Base-by-base conservation (phyloP, 2,113 vertebrate species). In the Marcusenius ussheri region DNA sequence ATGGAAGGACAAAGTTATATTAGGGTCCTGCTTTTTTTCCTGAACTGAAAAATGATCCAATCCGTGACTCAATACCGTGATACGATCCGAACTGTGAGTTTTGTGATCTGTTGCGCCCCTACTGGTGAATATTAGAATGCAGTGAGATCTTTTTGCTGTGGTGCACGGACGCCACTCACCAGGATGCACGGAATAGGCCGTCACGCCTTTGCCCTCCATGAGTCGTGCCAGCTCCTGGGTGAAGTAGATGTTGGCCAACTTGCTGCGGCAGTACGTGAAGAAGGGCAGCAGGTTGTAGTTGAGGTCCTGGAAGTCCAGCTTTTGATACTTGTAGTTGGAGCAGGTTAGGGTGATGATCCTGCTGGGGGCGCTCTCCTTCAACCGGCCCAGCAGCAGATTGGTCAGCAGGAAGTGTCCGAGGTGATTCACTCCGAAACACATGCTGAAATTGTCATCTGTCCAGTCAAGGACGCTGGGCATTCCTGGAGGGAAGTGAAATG, bases 201-300 rank as follows among this genome's bases (percentile, higher is more conserved):
- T 96, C 56, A 97, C 94, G 50, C 95, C 96, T 91, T 95, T 95
- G 51, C 95, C 95, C 21, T 96, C 94, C 1, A 91, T 93, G 83
- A 95, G 92, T 50, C 92, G 94, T 11, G 91, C 94, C 88, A 97
- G 93, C 86, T 97, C 96, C 91, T 95, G 95, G 70, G 95, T 96
- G 93, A 97, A 97, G 94, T 96, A 96, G 89, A 96, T 94, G 92
- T 97, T 96, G 39, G 96, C 96, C 93, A 97, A 93, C 91, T 97
- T 97, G 92, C 96, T 97, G 90, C 96, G 95, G 92, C 95, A 96
- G 93, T 96, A 96, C 77, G 96, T 95, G 93, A 97, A 96, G 89
- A 97, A 95, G 27, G 95, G 96, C 83, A 96, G 92, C 42, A 96
- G 94, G 91, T 96, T 96, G 93, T 96, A 96, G 93, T 96, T 97